Conservation (phyloP, 1,140 invertebrate species). For the Sycobia sp. region DNA sequence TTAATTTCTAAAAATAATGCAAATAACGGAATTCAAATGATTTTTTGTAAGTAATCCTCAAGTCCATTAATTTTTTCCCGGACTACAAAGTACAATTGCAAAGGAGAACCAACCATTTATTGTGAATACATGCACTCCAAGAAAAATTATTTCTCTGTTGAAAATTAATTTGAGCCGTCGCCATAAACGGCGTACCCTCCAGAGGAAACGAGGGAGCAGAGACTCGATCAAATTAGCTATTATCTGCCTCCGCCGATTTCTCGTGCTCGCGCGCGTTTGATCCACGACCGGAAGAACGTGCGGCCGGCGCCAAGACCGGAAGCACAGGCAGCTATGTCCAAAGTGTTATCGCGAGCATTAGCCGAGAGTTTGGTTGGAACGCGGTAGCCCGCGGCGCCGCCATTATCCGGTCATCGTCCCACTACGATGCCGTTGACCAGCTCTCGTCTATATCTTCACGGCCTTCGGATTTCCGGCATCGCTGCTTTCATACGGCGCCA, state of each 20-base stretch:
- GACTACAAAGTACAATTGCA: too few species aligned
- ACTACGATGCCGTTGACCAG: constrained; percentile 16
- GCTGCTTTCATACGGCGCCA: constrained; percentile 2
- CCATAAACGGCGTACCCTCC: too few species aligned
- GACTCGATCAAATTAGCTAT: constrained; percentile 9
- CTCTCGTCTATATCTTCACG: constrained; percentile 34
- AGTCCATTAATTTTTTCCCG: too few species aligned
- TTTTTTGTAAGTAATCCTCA: too few species aligned
- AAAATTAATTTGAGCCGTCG: too few species aligned
- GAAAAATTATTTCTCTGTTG: too few species aligned
- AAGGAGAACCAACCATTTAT: too few species aligned
- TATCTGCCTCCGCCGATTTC: neutral
- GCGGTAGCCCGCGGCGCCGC: constrained; percentile 48
- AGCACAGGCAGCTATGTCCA: constrained; percentile 20
- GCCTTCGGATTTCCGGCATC: constrained; percentile 29
- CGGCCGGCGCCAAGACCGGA: neutral
- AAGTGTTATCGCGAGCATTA: constrained; percentile 58
- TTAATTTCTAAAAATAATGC: too few species aligned
- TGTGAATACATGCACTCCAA: too few species aligned
- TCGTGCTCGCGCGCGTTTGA: neutral
- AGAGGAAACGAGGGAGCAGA: too few species aligned
- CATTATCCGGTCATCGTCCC: constrained; percentile 60
- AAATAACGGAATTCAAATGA: too few species aligned
- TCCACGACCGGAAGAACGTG: neutral
- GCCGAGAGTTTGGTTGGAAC: constrained; percentile 51